A percentile compares a stretch with the other conserved stretches of the same genome.
Evolutionary conservation across 1,140 invertebrate genomes (phyloP).

Genomic region (Laupala kohalensis): DNA sequence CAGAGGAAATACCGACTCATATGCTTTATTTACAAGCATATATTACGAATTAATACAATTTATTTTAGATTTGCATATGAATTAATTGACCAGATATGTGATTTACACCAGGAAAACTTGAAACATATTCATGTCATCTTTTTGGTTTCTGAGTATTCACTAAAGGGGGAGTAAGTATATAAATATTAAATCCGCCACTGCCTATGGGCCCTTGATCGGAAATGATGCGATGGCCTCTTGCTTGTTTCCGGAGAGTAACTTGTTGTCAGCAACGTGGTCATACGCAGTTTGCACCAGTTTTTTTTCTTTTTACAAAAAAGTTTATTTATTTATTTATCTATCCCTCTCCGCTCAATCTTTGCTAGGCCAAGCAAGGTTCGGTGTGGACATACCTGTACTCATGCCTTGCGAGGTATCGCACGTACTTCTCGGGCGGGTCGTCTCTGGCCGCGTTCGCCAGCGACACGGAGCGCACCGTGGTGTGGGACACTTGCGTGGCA

Average conservation of each 20-base stretch:
- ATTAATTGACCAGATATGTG: too few relatives aligned
- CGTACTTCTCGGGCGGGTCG: conserved; percentile 96
- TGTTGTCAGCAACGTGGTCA: too few relatives aligned
- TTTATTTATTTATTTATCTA: not conserved
- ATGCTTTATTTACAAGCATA: too few relatives aligned
- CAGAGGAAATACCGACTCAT: too few relatives aligned
- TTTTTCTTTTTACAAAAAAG: not conserved
- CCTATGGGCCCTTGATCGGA: not conserved
- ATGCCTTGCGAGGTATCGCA: conserved; percentile 90
- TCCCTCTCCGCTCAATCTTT: not conserved
- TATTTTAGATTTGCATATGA: too few relatives aligned
- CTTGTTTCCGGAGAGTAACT: too few relatives aligned
- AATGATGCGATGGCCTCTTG: too few relatives aligned
- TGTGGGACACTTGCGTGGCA: conserved; percentile 91
- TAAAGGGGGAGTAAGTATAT: not conserved
- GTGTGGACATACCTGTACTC: conserved; percentile 64
- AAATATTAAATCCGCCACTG: too few relatives aligned
- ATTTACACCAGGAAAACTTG: too few relatives aligned
- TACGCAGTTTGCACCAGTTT: not conserved
- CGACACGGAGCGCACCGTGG: conserved; percentile 88
- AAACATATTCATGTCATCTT: too few relatives aligned
- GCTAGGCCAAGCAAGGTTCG: not conserved
- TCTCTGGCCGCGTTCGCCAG: conserved; percentile 77
- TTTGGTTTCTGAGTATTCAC: too few relatives aligned
- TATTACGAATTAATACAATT: too few relatives aligned